Base-by-base conservation (phyloP, 2,888 invertebrate genomes). In the Sthenelais limicola region DNA sequence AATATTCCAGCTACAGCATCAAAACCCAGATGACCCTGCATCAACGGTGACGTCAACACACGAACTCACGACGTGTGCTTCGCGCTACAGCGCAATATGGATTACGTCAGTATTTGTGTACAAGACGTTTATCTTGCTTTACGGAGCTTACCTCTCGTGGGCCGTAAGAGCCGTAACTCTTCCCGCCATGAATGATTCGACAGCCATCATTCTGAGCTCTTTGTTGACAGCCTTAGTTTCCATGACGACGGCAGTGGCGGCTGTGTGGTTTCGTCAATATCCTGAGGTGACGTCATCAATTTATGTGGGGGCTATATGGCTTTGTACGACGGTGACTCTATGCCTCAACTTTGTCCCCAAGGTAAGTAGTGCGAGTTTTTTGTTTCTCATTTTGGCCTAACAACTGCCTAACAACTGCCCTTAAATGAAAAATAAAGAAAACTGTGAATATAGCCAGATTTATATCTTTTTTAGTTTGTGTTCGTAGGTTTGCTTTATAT, bases 101-200 rank as follows among this genome's bases (percentile, higher is more conserved):
- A 52, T 80, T 3, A 76, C 79, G 9, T 73, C 77, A 7, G 47
- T 83, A 12, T 68, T 80, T 30, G 26, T 80, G n/a, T 81, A 81
- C 79, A 84, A 83, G 73, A 73, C 77, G 2, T 68, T 75, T 12
- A 38, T 81, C n/a, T 73, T 82, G 38, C 71, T 76, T 2, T 73
- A 74, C 33, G 82, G 82, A n/a, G 74, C 82, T 12, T 79, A 78
- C 51, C 77, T 83, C n/a, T 79, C 82, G 1, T 84, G 84, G 84
- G 78, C 80, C 72, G 81, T 80, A 3, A 72, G 82, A n/a, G 77
- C 78, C 54, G 79, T 82, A 38, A 74, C 80, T 0, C 75, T 84
- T 0, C 83, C 83, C 1, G 74, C 81, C 33, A 79, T 84, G 76
- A 81, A 83, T 71, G 84, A 84, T 54, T 73, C 82, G 5, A 73